These are phyloP conservation scores for Eulemur rubriventer DNA, from an alignment of 2,797 vertebrate genomes.

Conservation along the genomic window DNA sequence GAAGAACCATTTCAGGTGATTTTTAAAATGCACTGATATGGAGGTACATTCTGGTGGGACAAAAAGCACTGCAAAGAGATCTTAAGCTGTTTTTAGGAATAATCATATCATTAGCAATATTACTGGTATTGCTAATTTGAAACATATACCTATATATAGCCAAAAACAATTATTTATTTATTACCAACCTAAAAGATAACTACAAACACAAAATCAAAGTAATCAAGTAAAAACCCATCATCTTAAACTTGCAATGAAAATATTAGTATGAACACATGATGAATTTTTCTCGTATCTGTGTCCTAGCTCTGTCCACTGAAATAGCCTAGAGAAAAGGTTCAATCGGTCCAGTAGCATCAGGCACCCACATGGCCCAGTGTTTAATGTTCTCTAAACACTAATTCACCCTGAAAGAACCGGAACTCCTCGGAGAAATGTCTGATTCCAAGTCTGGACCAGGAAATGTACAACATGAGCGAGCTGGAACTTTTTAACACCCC, in stretches of 20 bases:
- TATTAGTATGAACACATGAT: background rate
- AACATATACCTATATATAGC: background rate
- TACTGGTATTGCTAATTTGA: background rate
- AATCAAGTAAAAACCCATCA: background rate
- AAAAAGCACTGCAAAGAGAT: background rate
- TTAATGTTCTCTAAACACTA: background rate
- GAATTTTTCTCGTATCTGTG: no score
- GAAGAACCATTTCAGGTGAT: background rate
- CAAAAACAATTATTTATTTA: background rate
- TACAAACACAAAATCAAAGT: background rate
- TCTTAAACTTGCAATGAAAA: background rate
- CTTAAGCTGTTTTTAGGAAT: background rate
- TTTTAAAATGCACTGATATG: background rate
- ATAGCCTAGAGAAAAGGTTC: fast-evolving
- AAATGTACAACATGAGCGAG: background rate
- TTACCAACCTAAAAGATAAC: background rate
- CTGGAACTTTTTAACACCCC: background rate
- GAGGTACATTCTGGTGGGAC: background rate
- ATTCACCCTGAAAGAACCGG: no score
- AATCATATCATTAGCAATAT: background rate
- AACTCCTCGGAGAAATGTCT: background rate
- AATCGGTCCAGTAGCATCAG: no score
- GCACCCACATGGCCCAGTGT: no score
- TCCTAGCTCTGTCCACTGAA: background rate
- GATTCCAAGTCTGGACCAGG: no score